Evolutionary conservation across 1,140 invertebrate genomes (phyloP).

Genomic region (Pollicipes pollicipes): DNA sequence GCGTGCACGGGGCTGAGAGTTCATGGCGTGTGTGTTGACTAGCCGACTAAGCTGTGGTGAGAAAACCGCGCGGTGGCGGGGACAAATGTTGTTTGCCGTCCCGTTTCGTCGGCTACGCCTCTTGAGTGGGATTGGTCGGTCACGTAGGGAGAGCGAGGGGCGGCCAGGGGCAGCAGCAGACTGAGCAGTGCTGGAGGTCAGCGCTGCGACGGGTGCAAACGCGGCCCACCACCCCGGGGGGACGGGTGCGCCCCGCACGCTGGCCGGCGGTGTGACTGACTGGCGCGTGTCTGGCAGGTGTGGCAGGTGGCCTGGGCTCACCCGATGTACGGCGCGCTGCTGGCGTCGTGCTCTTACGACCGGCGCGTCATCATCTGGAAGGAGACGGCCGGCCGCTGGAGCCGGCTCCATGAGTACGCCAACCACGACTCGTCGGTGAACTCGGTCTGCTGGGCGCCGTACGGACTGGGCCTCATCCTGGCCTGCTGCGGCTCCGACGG

Average conservation of each 20-base stretch:
- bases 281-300: conserved; percentile 83
- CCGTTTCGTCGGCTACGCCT: too few species aligned
- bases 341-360: conserved; percentile 95
- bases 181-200: too few species aligned
- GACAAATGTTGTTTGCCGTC: too few species aligned
- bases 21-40: too few species aligned
- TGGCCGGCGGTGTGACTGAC: conserved; percentile 80
- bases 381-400: conserved; percentile 68
- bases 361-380: conserved; percentile 89
- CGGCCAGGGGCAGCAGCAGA: too few species aligned
- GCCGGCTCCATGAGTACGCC: conserved; percentile 77
- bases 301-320: conserved; percentile 99
- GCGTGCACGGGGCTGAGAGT: too few species aligned
- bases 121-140: too few species aligned
- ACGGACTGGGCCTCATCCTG: conserved; percentile 80
- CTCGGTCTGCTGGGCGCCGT: conserved; percentile 87
- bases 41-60: too few species aligned
- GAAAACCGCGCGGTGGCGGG: too few species aligned
- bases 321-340: conserved; percentile 79
- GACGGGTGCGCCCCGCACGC: conserved; percentile 66
- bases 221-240: too few species aligned
- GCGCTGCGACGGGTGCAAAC: too few species aligned
- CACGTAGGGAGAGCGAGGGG: too few species aligned
- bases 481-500: conserved; percentile 96
- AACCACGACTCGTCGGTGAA: conserved; percentile 96